phyloP scores from a whole-genome alignment of 2,797 vertebrate species.

The Enteromius viviparus region DNA sequence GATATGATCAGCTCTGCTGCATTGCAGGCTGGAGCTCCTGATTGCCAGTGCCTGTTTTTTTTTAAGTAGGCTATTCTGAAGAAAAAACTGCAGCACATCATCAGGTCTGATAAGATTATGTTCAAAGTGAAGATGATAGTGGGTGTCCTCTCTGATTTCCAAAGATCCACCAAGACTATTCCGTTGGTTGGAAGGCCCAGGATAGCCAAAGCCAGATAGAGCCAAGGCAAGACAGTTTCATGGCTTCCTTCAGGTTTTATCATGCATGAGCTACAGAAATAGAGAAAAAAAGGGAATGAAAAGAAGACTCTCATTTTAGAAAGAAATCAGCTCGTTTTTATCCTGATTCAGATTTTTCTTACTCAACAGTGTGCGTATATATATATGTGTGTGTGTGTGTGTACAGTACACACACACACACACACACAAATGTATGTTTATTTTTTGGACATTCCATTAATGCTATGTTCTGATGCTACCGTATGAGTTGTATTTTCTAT shows the following conservation, averaged over 20 bases:
- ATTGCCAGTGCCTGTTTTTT: conserved; percentile 1
- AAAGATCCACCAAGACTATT: conserved; percentile 44
- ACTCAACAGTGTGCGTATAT: not conserved
- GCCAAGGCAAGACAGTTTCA: conserved; percentile 44
- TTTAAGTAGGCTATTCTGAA: conserved; percentile 47
- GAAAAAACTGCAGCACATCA: conserved; percentile 58
- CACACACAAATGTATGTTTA: not conserved
- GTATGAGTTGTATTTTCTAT: not conserved
- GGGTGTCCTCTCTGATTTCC: conserved; percentile 50
- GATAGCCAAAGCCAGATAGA: conserved; percentile 52
- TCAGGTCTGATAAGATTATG: conserved; percentile 55
- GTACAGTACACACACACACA: not conserved
- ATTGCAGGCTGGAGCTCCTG: conserved; percentile 14
- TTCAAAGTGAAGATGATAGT: conserved; percentile 57
- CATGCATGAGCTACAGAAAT: conserved; percentile 12
- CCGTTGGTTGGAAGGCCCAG: conserved; percentile 57
- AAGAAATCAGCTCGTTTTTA: not conserved
- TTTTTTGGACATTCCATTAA: not conserved
- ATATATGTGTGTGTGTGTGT: not conserved
- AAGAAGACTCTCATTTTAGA: not conserved
- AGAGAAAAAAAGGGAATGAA: conserved; percentile 8
- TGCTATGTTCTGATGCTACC: no score
- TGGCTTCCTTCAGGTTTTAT: conserved; percentile 9
- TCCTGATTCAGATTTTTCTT: not conserved
- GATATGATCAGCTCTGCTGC: conserved; percentile 1